phyloP scores from a whole-genome alignment of 2,113 vertebrate species.

The Agapornis roseicollis region DNA sequence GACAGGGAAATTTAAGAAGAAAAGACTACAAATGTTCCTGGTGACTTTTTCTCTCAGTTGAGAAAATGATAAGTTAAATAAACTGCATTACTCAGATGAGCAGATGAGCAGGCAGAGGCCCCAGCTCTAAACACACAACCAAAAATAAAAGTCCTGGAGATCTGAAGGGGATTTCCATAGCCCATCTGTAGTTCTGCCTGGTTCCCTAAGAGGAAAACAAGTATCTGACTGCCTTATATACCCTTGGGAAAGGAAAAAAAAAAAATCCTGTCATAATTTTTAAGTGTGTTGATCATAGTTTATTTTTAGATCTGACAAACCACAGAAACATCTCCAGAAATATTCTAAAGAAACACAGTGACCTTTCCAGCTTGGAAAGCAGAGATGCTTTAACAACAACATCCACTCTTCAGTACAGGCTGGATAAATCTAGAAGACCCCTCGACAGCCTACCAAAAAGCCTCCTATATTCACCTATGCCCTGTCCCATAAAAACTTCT shows the following conservation, averaged over 20 bases:
- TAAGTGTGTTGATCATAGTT: constrained; percentile 3
- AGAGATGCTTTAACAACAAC: background rate
- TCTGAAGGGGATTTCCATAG: background rate
- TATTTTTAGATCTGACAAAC: constrained; percentile 61
- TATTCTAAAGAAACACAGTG: constrained; percentile 35
- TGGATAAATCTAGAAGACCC: background rate
- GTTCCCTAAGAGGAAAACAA: background rate
- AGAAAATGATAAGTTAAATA: background rate
- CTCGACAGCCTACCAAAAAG: background rate
- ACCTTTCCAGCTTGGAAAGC: constrained; percentile 23
- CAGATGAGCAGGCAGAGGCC: background rate
- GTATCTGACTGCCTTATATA: background rate
- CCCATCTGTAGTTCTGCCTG: background rate
- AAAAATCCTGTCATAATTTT: background rate
- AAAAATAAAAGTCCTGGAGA: background rate
- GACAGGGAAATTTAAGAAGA: background rate
- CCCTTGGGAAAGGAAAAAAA: background rate
- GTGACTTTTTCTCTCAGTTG: background rate
- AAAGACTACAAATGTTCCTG: background rate
- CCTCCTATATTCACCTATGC: background rate
- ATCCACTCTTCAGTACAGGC: background rate
- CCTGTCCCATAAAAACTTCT: background rate
- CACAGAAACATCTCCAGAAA: constrained; percentile 48
- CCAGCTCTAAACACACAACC: background rate
- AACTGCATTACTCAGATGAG: background rate